Evolutionary conservation across 2,888 invertebrate species (phyloP), one percentile per base, ranked within the genome.

Genomic region (Andrena dorsata): DNA sequence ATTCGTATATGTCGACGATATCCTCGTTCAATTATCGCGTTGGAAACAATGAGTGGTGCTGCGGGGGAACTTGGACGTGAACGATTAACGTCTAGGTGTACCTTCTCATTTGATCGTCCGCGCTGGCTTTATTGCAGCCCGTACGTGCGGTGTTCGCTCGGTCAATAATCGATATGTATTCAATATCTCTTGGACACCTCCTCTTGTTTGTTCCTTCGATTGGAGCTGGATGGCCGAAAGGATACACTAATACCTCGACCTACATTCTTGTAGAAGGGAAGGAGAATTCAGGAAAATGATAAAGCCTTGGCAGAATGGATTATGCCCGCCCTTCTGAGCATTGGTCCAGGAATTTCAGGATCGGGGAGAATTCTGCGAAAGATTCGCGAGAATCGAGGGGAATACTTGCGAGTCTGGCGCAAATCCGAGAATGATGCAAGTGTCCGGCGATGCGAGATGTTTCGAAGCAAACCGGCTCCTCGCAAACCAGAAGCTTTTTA

Each of bases 131-230:
- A 71, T 49, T 20, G 30, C 47, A 26, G n/a, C n/a, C 4, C 69
- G 7, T 7, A 8, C 69, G 69, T 35, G 32, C 32, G 56, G 23
- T 56, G 35, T 2, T 2, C 10, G 8, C 58, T 58, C 26, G 35
- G 56, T 69, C 69, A 69, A n/a, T 56, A 26, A 23, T 53, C 28
- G 28, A 41, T 28, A 56, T 47, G 41, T 58, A 70, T 58, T 58
- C 26, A n/a, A 28, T 20, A 20, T 41, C 26, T n/a, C 32, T 20
- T 8, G 56, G 56, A 23, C 32, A 26, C 35, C 16, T 28, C 26
- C n/a, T n/a, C 26, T 41, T 23, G 30, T 23, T 71, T 71, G 70
- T 13, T 13, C 30, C 28, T 65, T 13, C 58, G 60, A 61, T 71
- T 71, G 60, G 60, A 20, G 60, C 28, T 20, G n/a, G 13, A 30